Evolutionary conservation across 2,888 invertebrate genomes (phyloP).

Genomic region (Cyclophora albipunctata): DNA sequence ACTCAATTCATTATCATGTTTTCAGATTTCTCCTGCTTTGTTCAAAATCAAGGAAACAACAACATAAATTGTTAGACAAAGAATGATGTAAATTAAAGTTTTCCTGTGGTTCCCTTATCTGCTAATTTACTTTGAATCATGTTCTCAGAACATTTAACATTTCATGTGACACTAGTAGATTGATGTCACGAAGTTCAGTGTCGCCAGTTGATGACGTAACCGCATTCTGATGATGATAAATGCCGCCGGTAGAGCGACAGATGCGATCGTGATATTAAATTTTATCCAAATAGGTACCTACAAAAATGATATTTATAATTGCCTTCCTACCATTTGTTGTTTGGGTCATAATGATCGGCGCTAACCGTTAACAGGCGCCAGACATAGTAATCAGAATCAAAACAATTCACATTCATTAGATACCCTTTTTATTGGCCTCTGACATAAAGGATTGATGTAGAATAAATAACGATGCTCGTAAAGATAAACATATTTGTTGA

Average conservation of each 20-base stretch:
- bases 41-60: constrained; percentile 1
- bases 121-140: constrained; percentile 19
- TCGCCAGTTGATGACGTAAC: constrained; percentile 10
- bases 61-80: constrained; percentile 3
- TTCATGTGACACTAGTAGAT: constrained; percentile 12
- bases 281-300: neutral
- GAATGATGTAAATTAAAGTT: constrained; percentile 16
- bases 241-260: constrained; percentile 1
- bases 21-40: too few relatives aligned
- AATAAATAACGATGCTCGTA: constrained; percentile 4
- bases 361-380: constrained; percentile 17
- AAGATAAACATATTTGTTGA: constrained; percentile 3
- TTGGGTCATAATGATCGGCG: constrained; percentile 6
- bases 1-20: too few relatives aligned
- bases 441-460: constrained; percentile 16
- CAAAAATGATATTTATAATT: neutral
- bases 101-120: constrained; percentile 17
- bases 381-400: constrained; percentile 20
- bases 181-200: constrained; percentile 14
- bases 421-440: constrained; percentile 20
- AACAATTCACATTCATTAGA: constrained; percentile 18
- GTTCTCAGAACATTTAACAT: constrained; percentile 14
- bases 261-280: neutral
- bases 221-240: constrained; percentile 2
- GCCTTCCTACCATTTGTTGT: neutral